These are phyloP conservation scores for Notechis scutatus DNA, from an alignment of 2,113 vertebrate genomes.

Conservation along the genomic window DNA sequence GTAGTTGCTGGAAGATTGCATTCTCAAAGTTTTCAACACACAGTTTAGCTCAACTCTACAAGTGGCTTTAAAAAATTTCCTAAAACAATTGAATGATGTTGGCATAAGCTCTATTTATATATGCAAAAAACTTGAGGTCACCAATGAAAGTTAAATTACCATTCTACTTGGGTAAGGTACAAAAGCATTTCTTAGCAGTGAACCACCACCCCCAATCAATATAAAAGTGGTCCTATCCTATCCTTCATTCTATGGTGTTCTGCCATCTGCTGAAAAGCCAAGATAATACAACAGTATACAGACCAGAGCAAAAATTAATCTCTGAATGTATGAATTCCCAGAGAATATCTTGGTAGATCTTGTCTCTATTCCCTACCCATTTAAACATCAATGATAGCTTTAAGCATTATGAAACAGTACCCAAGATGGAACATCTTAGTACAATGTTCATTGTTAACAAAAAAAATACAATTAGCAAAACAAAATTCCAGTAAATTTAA, in stretches of 20 bases:
- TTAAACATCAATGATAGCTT: neutral
- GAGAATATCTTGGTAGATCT: neutral
- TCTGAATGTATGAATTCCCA: neutral
- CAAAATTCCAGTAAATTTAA: neutral
- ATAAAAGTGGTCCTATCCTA: neutral
- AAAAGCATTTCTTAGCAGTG: neutral
- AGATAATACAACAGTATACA: neutral
- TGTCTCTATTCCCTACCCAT: neutral
- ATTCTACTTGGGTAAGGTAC: neutral
- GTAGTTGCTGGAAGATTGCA: neutral
- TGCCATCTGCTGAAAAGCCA: constrained; percentile 8
- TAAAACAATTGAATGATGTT: neutral
- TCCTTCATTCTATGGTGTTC: neutral
- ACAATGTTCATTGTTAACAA: neutral
- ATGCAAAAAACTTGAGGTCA: neutral
- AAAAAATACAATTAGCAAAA: neutral
- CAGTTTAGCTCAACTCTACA: neutral
- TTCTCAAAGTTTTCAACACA: neutral
- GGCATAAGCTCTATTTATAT: neutral
- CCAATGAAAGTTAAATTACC: neutral
- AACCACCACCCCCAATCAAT: neutral
- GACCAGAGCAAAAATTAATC: neutral
- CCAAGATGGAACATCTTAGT: neutral
- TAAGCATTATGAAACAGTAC: neutral
- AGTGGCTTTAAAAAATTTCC: neutral